Evolutionary conservation across 2,113 vertebrate genomes (phyloP).

Genomic region (Pollimyrus isidori): DNA sequence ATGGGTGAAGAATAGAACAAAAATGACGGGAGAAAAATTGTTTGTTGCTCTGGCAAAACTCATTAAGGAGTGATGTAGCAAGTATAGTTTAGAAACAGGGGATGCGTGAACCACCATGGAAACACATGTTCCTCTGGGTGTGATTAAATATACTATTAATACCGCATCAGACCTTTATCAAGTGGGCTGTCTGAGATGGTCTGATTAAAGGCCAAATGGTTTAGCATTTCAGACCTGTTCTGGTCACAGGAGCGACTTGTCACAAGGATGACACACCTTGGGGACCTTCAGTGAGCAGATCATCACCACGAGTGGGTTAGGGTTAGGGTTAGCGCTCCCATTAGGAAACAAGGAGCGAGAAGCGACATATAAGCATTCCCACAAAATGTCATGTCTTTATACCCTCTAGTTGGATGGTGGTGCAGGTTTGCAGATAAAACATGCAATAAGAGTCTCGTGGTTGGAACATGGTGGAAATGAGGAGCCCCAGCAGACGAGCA

Average conservation of each 20-base stretch:
- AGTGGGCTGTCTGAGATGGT: neutral
- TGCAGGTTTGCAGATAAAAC: neutral
- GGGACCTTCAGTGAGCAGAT: neutral
- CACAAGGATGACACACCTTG: neutral
- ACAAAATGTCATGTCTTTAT: neutral
- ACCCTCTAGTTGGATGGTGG: neutral
- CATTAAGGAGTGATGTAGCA: neutral
- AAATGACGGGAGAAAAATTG: too few species aligned
- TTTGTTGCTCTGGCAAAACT: neutral
- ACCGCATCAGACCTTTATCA: too few species aligned
- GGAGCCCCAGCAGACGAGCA: neutral
- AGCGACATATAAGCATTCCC: neutral
- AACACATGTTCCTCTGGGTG: neutral
- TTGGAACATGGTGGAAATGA: neutral
- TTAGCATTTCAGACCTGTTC: neutral
- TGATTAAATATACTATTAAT: neutral
- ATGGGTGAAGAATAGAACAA: neutral
- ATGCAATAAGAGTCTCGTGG: neutral
- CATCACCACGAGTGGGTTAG: neutral
- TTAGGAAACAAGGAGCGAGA: neutral
- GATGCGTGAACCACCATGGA: neutral
- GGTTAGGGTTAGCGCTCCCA: neutral
- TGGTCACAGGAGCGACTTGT: neutral
- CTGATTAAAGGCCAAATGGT: neutral
- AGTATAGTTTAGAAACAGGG: neutral